Conservation (phyloP, 2,888 invertebrate species). For the Apoderus coryli region DNA sequence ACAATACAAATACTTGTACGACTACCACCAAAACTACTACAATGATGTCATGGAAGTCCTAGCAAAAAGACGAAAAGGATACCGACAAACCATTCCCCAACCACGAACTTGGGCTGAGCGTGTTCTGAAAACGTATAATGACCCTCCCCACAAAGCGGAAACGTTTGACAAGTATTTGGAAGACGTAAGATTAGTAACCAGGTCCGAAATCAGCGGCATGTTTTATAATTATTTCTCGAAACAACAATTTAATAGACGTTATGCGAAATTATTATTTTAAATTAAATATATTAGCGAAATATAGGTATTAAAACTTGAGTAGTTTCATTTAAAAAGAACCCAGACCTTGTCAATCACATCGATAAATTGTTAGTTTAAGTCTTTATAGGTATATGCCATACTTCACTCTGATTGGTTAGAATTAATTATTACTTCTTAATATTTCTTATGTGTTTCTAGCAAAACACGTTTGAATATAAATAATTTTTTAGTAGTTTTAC, state of each 20-base stretch:
- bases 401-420: no score
- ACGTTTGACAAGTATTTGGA: constrained; percentile 20
- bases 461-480: no score
- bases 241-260: constrained; percentile 56
- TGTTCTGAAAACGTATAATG: constrained; percentile 46
- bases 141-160: constrained; percentile 26
- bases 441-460: no score
- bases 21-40: constrained; percentile 69
- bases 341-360: no score
- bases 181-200: constrained; percentile 35
- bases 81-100: constrained; percentile 46
- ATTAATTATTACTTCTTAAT: no score
- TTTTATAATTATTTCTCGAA: constrained; percentile 49
- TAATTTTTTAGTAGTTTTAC: no score
- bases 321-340: no score
- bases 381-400: no score
- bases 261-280: constrained; percentile 23
- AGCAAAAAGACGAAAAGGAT: constrained; percentile 53
- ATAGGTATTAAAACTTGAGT: no score
- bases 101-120: constrained; percentile 73
- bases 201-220: constrained; percentile 46
- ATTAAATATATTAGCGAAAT: no score
- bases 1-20: constrained; percentile 63
- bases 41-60: constrained; percentile 65
- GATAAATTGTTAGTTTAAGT: no score